Conservation (phyloP, 2,888 invertebrate genomes). For the Tridacna gigas region DNA sequence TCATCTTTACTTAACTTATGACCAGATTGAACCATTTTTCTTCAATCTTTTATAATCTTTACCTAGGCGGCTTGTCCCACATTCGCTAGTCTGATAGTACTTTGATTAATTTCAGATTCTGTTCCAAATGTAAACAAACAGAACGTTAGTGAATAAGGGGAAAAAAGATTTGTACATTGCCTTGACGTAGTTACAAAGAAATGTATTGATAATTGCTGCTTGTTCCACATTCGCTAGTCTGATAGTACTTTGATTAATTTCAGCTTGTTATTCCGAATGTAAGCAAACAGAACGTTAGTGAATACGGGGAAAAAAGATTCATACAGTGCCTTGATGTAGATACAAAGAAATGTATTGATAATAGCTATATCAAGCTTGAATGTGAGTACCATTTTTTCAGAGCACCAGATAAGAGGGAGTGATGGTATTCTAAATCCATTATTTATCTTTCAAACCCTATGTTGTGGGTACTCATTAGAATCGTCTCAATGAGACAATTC, state of each 20-base stretch:
- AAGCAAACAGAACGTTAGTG: not conserved
- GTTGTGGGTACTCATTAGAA: too few relatives aligned
- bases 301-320: not conserved
- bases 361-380: not conserved
- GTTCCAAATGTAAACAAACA: not conserved
- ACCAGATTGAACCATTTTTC: too few relatives aligned
- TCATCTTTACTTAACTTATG: too few relatives aligned
- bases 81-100: too few relatives aligned
- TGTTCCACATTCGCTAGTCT: too few relatives aligned
- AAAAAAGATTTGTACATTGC: not conserved
- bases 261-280: not conserved
- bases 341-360: not conserved
- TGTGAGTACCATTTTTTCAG: not conserved
- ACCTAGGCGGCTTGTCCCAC: too few relatives aligned
- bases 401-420: too few relatives aligned
- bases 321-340: not conserved
- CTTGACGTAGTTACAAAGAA: not conserved
- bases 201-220: not conserved
- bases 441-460: too few relatives aligned
- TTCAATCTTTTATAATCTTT: too few relatives aligned
- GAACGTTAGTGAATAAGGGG: not conserved
- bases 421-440: too few relatives aligned
- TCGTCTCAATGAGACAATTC: too few relatives aligned
- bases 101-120: not conserved
- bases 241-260: not conserved